Evolutionary conservation across 1,140 invertebrate genomes (phyloP).

Genomic region (Pseudachorutes palmiensis): DNA sequence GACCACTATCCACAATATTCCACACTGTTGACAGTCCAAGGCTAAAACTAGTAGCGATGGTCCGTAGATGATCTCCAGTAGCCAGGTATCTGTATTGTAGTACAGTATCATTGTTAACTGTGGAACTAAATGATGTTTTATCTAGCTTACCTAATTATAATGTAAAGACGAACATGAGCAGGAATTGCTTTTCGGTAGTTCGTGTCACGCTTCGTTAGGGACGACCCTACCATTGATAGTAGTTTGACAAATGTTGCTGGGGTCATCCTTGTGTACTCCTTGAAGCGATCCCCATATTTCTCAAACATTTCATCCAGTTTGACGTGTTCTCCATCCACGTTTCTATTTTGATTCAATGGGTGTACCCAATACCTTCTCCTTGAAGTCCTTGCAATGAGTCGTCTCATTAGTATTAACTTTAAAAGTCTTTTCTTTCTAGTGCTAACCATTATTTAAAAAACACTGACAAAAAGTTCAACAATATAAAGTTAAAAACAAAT

Average conservation of each 20-base stretch:
- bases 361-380: slow-evolving; percentile 23
- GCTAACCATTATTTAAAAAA: slow-evolving; percentile 4
- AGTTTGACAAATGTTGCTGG: slow-evolving; percentile 13
- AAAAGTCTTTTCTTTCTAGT: background rate
- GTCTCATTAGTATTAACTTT: slow-evolving; percentile 4
- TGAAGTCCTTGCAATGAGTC: background rate
- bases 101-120: background rate
- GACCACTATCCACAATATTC: slow-evolving; percentile 10
- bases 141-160: background rate
- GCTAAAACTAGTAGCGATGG: slow-evolving; percentile 28
- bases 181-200: slow-evolving; percentile 20
- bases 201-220: slow-evolving; percentile 15
- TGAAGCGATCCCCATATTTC: slow-evolving; percentile 18
- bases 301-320: slow-evolving; percentile 24
- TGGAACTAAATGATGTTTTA: no score
- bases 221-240: slow-evolving; percentile 14
- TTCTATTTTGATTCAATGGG: slow-evolving; percentile 16
- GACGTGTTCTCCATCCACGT: slow-evolving; percentile 19
- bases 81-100: slow-evolving; percentile 17
- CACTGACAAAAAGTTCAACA: no score
- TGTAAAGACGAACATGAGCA: slow-evolving; percentile 6
- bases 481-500: background rate
- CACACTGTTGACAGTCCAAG: slow-evolving; percentile 19
- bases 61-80: slow-evolving; percentile 16
- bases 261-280: slow-evolving; percentile 21